Percentiles rank a stretch among this genome's conserved stretches.
These are phyloP conservation scores for Masnerella sp. DNA, from an alignment of 2,888 invertebrate genomes.

Conservation along the genomic window DNA sequence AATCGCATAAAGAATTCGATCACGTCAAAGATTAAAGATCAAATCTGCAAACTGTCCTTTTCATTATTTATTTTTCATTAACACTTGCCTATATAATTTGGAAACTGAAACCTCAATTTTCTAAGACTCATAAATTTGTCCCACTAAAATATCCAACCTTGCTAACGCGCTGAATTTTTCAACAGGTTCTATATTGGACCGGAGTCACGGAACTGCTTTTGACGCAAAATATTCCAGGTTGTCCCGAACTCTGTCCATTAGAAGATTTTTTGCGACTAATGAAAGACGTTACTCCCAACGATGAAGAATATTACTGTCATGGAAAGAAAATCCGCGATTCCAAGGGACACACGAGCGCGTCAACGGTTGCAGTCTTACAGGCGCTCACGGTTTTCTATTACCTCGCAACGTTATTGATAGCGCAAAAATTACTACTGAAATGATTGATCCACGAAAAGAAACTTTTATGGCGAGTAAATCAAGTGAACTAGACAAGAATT, in stretches of 20 bases:
- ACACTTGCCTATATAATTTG: too few species aligned
- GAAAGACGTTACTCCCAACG: conserved; percentile 68
- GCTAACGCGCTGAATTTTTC: too few species aligned
- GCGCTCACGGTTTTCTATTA: conserved; percentile 16
- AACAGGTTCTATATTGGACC: conserved; percentile 75
- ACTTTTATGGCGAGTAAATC: too few species aligned
- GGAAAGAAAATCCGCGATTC: conserved; percentile 26
- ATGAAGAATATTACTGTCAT: conserved; percentile 67
- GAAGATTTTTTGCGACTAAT: conserved; percentile 72
- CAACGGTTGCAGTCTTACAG: conserved; percentile 28
- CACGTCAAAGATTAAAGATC: too few species aligned
- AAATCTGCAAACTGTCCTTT: too few species aligned
- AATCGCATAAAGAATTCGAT: too few species aligned
- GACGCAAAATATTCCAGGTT: conserved; percentile 73
- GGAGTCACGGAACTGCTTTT: conserved; percentile 71
- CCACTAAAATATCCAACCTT: too few species aligned
- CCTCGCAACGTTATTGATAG: conserved; percentile 10
- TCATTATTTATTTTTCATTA: too few species aligned
- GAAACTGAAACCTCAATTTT: too few species aligned
- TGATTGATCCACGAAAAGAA: too few species aligned
- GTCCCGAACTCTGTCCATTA: conserved; percentile 73
- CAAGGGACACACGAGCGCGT: conserved; percentile 15
- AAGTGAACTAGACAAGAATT: too few species aligned
- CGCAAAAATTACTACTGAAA: conserved; percentile 16
- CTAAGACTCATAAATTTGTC: too few species aligned